Conservation (phyloP, 2,113 vertebrate genomes). For the Cyphomyrus plagiostoma region DNA sequence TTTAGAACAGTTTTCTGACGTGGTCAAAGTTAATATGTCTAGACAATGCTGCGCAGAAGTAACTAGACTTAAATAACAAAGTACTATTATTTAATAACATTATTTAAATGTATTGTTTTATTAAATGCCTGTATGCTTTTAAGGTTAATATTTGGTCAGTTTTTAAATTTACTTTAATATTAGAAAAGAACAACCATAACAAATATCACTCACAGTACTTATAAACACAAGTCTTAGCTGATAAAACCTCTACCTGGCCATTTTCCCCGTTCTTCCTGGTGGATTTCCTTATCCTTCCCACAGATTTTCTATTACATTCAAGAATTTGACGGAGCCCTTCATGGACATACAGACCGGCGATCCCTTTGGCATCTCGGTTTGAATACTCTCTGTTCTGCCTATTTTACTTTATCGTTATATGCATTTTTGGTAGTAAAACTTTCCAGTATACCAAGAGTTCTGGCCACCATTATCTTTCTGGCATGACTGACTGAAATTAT, state of each 20-base stretch:
- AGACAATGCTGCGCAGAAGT: background rate
- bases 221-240: background rate
- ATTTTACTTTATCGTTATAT: background rate
- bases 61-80: background rate
- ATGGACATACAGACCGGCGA: background rate
- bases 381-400: background rate
- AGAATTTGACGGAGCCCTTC: background rate
- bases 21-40: background rate
- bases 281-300: background rate
- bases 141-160: background rate
- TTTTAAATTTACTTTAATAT: background rate
- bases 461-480: background rate
- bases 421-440: background rate
- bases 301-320: background rate
- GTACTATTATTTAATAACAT: background rate
- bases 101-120: background rate
- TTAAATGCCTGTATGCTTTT: background rate
- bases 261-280: background rate
- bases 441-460: background rate
- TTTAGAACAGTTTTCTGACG: background rate
- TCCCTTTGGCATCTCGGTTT: background rate
- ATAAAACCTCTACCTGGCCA: background rate
- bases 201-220: background rate
- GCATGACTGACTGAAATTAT: background rate
- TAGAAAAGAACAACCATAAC: background rate